A percentile compares a stretch with the other conserved stretches of the same genome.
phyloP scores from a whole-genome alignment of 2,113 vertebrate species.

The Halichoerus grypus region DNA sequence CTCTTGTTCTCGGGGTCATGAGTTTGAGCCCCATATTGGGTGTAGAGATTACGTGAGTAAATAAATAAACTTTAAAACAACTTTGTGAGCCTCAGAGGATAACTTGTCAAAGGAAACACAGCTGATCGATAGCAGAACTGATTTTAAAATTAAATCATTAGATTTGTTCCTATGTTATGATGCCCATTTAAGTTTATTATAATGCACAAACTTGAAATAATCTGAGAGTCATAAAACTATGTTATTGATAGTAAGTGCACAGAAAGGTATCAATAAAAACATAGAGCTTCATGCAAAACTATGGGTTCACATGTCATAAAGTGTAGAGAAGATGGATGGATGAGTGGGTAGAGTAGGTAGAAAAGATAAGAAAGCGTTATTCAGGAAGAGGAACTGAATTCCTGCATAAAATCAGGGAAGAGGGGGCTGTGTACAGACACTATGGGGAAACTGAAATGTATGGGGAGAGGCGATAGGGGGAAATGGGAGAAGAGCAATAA shows the following conservation, averaged over 20 bases:
- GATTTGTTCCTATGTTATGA: background rate
- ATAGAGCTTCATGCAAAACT: slow-evolving; percentile 13
- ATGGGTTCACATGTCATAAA: background rate
- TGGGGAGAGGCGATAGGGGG: rapidly evolving
- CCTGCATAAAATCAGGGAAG: background rate
- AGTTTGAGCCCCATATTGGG: background rate
- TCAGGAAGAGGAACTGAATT: background rate
- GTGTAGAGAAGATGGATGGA: background rate
- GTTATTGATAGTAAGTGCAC: background rate
- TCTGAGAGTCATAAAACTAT: background rate
- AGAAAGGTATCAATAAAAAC: background rate
- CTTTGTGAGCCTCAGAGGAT: background rate
- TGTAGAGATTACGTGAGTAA: background rate
- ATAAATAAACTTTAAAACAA: slow-evolving; percentile 26
- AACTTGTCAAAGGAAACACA: slow-evolving; percentile 37
- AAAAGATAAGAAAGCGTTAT: background rate
- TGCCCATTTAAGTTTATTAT: background rate
- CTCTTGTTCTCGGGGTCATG: background rate
- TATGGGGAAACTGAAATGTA: background rate
- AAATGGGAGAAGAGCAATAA: background rate
- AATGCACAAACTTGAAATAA: slow-evolving; percentile 1
- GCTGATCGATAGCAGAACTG: slow-evolving; percentile 12
- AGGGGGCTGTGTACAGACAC: background rate
- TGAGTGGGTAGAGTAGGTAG: background rate
- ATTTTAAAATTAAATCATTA: slow-evolving; percentile 55